A percentile compares a stretch with the other conserved stretches of the same genome.
These are phyloP conservation scores for Sturnus vulgaris DNA, from an alignment of 2,113 vertebrate species.

Conservation along the genomic window DNA sequence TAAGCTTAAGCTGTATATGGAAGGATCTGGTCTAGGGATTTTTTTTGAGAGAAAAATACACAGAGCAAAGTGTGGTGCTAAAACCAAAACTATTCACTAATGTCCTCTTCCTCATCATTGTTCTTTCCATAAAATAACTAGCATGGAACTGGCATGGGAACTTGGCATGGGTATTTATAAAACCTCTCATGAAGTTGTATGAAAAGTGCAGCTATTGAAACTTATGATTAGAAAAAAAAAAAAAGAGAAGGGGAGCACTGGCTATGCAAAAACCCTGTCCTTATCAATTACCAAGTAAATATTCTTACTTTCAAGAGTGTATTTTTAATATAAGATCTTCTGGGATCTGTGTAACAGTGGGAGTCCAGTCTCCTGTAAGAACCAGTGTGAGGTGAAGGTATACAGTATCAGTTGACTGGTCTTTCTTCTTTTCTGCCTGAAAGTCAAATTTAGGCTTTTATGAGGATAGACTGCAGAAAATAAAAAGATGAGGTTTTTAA, in stretches of 20 bases:
- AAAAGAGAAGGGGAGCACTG: accelerated
- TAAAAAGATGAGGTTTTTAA: neutral
- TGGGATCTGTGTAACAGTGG: neutral
- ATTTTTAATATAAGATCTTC: neutral
- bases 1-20: neutral
- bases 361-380: neutral
- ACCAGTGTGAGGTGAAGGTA: neutral
- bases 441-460: neutral
- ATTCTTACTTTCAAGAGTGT: neutral
- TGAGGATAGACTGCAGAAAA: neutral
- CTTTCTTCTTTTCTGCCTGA: neutral
- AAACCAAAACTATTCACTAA: neutral
- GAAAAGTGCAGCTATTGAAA: neutral
- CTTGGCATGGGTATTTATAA: no score
- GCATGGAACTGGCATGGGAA: neutral
- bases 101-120: neutral
- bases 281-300: neutral
- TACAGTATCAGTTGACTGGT: neutral
- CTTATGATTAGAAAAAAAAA: neutral
- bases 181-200: neutral
- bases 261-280: neutral
- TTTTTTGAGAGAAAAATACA: neutral
- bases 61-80: neutral
- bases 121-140: neutral
- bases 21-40: neutral